Evolutionary conservation across 1,140 invertebrate species (phyloP).

Genomic region (Formica selysi): DNA sequence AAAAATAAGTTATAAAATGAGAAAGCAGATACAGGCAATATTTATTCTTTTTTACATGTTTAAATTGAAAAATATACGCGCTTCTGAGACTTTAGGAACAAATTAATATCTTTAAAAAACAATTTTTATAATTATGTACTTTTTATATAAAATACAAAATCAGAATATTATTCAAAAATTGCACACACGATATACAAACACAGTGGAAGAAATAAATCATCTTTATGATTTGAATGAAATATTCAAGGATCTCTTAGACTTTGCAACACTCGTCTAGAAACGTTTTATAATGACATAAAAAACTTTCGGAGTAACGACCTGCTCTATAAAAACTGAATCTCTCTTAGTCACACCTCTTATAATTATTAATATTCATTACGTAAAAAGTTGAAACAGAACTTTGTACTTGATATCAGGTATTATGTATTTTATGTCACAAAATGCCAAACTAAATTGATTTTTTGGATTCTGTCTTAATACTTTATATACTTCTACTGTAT

Average conservation of each 20-base stretch:
- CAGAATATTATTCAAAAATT: neutral
- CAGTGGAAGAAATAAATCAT: neutral
- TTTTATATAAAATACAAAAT: neutral
- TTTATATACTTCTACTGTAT: too few relatives aligned
- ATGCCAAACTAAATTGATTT: neutral
- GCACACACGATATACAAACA: neutral
- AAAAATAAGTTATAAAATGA: neutral
- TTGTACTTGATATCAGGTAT: too few relatives aligned
- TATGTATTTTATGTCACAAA: neutral
- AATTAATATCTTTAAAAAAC: neutral
- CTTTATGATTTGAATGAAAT: neutral
- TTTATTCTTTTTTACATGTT: slow-evolving; percentile 1
- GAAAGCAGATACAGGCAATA: neutral
- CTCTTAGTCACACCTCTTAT: neutral
- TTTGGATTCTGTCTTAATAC: too few relatives aligned
- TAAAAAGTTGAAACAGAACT: neutral
- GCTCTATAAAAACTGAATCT: neutral
- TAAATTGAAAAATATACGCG: neutral
- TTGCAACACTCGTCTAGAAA: neutral
- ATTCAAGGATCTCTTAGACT: neutral
- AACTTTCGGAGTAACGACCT: neutral
- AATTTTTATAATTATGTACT: neutral
- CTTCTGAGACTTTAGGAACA: neutral
- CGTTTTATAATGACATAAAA: neutral
- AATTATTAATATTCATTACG: slow-evolving; percentile 17